phyloP scores from a whole-genome alignment of 2,888 invertebrate genomes.

The Aspidiotus rigidus region DNA sequence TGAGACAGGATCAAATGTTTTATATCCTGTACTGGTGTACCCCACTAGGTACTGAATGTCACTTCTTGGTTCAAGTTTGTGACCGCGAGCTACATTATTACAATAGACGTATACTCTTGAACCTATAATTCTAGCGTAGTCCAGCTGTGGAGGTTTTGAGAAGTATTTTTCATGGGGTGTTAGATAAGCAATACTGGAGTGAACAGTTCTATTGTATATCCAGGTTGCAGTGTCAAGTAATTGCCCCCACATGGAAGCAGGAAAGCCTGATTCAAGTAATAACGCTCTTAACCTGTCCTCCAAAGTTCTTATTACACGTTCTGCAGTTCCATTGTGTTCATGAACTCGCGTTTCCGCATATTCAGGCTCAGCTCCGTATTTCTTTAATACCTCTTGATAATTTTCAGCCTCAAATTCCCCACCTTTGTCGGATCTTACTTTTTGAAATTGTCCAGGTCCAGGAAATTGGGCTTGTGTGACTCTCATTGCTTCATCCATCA shows the following conservation, averaged over 20 bases:
- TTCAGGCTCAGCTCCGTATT: too few relatives aligned
- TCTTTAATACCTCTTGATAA: too few relatives aligned
- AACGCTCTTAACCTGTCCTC: too few relatives aligned
- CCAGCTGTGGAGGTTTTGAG: neutral
- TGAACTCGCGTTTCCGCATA: neutral
- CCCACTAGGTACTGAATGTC: too few relatives aligned
- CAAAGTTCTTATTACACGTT: neutral
- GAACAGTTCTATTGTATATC: constrained; percentile 8
- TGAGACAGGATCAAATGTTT: neutral
- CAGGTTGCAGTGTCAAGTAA: neutral
- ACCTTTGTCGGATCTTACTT: too few relatives aligned
- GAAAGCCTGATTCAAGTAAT: constrained; percentile 11
- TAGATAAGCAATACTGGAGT: neutral
- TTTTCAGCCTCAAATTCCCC: too few relatives aligned
- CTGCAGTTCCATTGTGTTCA: constrained; percentile 5
- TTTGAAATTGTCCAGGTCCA: too few relatives aligned
- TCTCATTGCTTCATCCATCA: too few relatives aligned
- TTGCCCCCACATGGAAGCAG: neutral
- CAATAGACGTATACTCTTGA: neutral
- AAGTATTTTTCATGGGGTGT: constrained; percentile 1
- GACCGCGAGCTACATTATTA: too few relatives aligned
- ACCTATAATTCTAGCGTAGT: neutral
- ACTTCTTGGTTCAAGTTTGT: too few relatives aligned
- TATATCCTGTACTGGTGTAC: too few relatives aligned
- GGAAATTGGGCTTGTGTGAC: too few relatives aligned